phyloP scores from a whole-genome alignment of 2,888 invertebrate genomes.

The Melolontha melolontha region DNA sequence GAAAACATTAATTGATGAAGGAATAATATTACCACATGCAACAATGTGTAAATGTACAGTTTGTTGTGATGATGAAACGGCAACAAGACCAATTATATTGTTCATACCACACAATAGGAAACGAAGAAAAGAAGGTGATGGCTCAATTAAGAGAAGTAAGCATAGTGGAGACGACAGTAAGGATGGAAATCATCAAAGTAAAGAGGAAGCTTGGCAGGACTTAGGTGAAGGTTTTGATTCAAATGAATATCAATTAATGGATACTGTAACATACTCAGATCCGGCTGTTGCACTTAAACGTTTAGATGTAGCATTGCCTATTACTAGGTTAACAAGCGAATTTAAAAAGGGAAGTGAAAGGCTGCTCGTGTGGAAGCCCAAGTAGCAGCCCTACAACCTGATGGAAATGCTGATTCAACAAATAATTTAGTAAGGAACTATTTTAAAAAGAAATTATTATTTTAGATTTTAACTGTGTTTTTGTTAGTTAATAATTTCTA shows the following conservation, averaged over 20 bases:
- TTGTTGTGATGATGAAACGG: slow-evolving; percentile 93
- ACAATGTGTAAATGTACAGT: slow-evolving; percentile 96
- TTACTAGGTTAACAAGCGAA: slow-evolving; percentile 77
- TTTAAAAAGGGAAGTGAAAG: slow-evolving; percentile 77
- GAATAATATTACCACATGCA: slow-evolving; percentile 89
- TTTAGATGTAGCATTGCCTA: slow-evolving; percentile 76
- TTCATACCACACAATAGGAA: slow-evolving; percentile 94
- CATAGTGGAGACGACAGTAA: slow-evolving; percentile 73
- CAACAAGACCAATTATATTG: slow-evolving; percentile 90
- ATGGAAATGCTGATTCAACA: slow-evolving; percentile 68
- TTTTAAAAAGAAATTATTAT: no score
- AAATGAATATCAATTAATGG: slow-evolving; percentile 71
- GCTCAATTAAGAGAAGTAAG: slow-evolving; percentile 55
- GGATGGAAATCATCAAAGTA: slow-evolving; percentile 56
- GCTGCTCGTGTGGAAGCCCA: slow-evolving; percentile 77
- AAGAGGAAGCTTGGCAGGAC: slow-evolving; percentile 74
- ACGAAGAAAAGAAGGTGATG: slow-evolving; percentile 73
- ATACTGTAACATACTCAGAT: slow-evolving; percentile 64
- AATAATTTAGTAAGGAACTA: no score
- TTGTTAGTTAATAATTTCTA: not conserved
- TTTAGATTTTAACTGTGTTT: no score
- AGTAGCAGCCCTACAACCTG: slow-evolving; percentile 69
- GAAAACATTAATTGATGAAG: slow-evolving; percentile 92
- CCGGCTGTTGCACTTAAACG: slow-evolving; percentile 70
- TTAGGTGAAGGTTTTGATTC: slow-evolving; percentile 76